A percentile compares a stretch with the other conserved stretches of the same genome.
Conservation (phyloP, 2,113 vertebrate species). For the Poeciliopsis occidentalis region DNA sequence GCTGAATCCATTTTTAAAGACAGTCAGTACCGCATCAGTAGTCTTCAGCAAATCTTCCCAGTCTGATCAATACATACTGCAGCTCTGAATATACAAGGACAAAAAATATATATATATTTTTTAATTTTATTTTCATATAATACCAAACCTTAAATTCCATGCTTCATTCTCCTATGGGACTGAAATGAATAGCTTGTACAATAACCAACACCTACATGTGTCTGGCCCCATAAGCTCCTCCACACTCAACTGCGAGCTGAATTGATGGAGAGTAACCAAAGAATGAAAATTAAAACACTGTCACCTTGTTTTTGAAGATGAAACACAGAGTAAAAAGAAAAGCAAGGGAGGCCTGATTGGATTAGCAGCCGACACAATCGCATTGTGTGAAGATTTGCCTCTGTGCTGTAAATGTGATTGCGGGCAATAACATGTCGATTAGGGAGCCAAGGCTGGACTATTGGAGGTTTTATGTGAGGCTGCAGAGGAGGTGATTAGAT, state of each 20-base stretch:
- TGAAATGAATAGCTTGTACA: slow-evolving; percentile 70
- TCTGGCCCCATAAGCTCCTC: slow-evolving; percentile 72
- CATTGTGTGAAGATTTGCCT: slow-evolving; percentile 94
- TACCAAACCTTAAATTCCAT: slow-evolving; percentile 56
- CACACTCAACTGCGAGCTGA: slow-evolving; percentile 61
- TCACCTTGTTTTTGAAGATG: slow-evolving; percentile 81
- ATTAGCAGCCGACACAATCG: slow-evolving; percentile 89
- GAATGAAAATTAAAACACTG: slow-evolving; percentile 98
- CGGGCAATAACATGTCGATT: slow-evolving; percentile 96
- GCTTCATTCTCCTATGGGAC: slow-evolving; percentile 64
- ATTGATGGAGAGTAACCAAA: slow-evolving; percentile 81
- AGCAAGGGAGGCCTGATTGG: slow-evolving; percentile 85
- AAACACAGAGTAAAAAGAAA: slow-evolving; percentile 86
- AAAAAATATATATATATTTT: slow-evolving; percentile 37
- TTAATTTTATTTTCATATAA: slow-evolving; percentile 58
- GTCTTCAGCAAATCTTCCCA: slow-evolving; percentile 23
- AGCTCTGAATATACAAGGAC: slow-evolving; percentile 70
- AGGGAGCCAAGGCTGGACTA: slow-evolving; percentile 73
- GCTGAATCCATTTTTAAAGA: slow-evolving; percentile 31
- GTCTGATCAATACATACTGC: slow-evolving; percentile 56
- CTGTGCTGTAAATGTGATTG: slow-evolving; percentile 93
- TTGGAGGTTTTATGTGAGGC: slow-evolving; percentile 67
- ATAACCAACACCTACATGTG: slow-evolving; percentile 76
- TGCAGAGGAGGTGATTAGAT: slow-evolving; percentile 72
- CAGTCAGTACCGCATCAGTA: slow-evolving; percentile 15